A percentile compares a stretch with the other conserved stretches of the same genome.
Conservation (phyloP, 1,140 invertebrate genomes). For the Diorhabda carinulata region DNA sequence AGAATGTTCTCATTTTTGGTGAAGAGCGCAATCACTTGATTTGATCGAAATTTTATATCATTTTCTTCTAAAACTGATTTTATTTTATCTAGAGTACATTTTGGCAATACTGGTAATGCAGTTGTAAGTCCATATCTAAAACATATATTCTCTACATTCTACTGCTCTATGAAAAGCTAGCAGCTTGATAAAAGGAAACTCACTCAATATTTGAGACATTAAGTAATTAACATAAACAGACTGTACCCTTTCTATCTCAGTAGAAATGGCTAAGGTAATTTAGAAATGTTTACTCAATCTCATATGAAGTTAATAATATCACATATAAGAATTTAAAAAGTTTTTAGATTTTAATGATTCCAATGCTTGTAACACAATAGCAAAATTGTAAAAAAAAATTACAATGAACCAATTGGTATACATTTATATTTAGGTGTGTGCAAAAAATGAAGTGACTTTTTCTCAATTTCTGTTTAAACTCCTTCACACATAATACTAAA, state of each 20-base stretch:
- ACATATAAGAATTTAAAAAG: neutral
- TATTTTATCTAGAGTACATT: constrained; percentile 19
- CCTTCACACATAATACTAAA: too few species aligned
- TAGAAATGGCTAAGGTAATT: neutral
- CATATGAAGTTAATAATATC: neutral
- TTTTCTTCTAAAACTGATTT: constrained; percentile 10
- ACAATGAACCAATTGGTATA: too few species aligned
- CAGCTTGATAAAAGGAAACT: too few species aligned
- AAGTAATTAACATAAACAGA: neutral
- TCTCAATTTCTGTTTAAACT: too few species aligned
- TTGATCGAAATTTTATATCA: constrained; percentile 5
- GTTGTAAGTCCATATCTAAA: constrained; percentile 19
- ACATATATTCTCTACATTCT: neutral
- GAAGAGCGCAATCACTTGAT: neutral
- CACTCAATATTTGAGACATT: neutral
- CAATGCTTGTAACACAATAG: too few species aligned
- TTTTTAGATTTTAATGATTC: too few species aligned
- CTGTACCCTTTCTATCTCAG: neutral
- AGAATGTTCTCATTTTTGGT: too few species aligned
- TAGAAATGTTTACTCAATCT: neutral
- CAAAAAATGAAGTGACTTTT: too few species aligned
- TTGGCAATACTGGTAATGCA: constrained; percentile 15
- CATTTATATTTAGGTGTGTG: too few species aligned
- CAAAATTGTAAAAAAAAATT: too few species aligned
- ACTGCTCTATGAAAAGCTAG: too few species aligned